These are phyloP conservation scores for Arctopsyche grandis DNA, from an alignment of 1,140 invertebrate genomes.

Conservation along the genomic window DNA sequence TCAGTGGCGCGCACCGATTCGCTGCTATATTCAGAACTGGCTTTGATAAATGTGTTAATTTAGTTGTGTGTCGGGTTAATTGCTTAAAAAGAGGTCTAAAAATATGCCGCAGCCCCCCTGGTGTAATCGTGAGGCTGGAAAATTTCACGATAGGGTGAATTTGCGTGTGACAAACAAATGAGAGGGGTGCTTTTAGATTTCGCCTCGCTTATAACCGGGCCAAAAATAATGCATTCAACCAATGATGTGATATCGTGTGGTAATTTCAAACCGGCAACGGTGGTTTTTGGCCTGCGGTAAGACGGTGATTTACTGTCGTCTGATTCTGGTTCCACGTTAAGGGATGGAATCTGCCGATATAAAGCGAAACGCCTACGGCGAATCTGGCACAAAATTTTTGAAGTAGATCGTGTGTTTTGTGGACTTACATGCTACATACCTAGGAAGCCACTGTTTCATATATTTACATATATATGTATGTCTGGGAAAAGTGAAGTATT, in stretches of 20 bases:
- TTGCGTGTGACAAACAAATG: slow-evolving; percentile 9
- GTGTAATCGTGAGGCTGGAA: neutral
- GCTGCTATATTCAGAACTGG: neutral
- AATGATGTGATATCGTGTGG: neutral
- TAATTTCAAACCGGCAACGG: neutral
- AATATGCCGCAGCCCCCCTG: neutral
- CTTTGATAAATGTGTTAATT: slow-evolving; percentile 29
- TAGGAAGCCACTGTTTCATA: too few species aligned
- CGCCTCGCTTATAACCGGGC: neutral
- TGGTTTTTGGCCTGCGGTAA: slow-evolving; percentile 24
- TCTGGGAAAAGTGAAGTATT: too few species aligned
- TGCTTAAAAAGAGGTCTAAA: slow-evolving; percentile 8
- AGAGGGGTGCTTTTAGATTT: neutral
- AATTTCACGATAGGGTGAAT: slow-evolving; percentile 24
- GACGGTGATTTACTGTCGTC: slow-evolving; percentile 27
- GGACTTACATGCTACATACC: too few species aligned
- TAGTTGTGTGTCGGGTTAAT: slow-evolving; percentile 6
- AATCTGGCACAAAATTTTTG: neutral
- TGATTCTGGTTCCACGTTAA: neutral
- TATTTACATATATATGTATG: neutral
- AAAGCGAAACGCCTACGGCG: neutral
- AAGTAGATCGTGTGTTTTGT: neutral
- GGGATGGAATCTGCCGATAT: neutral
- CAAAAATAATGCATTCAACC: slow-evolving; percentile 33
- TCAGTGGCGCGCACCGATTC: neutral